A percentile compares a stretch with the other conserved stretches of the same genome.
These are phyloP conservation scores for Odocoileus virginianus DNA, from an alignment of 2,113 vertebrate species.

Conservation along the genomic window DNA sequence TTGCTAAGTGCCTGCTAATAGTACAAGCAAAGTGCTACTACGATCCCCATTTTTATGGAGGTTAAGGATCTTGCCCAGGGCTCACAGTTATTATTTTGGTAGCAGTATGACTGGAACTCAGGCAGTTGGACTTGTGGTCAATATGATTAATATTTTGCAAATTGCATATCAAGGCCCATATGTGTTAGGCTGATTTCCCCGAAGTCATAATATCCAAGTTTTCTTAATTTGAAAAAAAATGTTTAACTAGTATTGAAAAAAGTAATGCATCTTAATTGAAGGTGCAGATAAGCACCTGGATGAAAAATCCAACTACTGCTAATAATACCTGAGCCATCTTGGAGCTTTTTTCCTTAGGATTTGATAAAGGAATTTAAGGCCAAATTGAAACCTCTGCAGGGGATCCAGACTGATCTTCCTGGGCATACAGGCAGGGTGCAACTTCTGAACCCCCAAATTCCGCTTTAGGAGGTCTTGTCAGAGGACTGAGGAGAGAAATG, in stretches of 20 bases:
- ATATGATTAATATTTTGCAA: neutral
- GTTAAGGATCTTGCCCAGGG: neutral
- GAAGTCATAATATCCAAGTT: neutral
- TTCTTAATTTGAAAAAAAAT: constrained; percentile 22
- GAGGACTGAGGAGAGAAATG: neutral
- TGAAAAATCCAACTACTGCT: neutral
- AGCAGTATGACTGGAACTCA: neutral
- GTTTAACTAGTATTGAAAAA: neutral
- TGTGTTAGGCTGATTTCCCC: neutral
- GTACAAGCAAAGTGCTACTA: neutral
- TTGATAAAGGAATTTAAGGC: neutral
- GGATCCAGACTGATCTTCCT: neutral
- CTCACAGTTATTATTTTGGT: neutral
- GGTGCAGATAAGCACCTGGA: neutral
- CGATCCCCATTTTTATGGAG: neutral
- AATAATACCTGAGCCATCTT: neutral
- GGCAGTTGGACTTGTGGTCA: neutral
- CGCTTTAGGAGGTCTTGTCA: neutral
- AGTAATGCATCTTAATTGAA: neutral
- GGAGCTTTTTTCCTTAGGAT: neutral
- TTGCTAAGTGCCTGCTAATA: neutral
- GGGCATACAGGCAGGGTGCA: neutral
- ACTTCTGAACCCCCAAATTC: neutral
- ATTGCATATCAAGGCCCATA: neutral
- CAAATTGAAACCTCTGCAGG: neutral